Evolutionary conservation across 2,797 vertebrate species (phyloP), one percentile per base, ranked within the genome.

Genomic region (Sciaenops ocellatus): DNA sequence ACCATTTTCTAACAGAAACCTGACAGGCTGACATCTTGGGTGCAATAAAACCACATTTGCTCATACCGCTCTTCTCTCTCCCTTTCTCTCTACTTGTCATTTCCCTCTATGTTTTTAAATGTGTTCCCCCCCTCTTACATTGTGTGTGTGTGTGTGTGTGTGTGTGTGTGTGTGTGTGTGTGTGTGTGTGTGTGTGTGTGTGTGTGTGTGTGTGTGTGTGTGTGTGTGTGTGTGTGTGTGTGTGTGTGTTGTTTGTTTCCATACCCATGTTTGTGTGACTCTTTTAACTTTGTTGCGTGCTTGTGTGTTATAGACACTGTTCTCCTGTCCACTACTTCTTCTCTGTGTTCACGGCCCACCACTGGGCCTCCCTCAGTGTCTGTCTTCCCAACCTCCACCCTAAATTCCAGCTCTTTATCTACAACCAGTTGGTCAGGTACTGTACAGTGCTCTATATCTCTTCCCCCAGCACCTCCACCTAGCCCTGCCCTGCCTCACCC

Each of bases 361-460:
- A 99, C 96, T 99, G 98, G 98, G 98, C 98, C 88, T 98, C 97
- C 96, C 97, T 99, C 95, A 98, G 96, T 98, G 96, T 99, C 95
- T 99, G 97, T 98, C 98, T 99, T 94, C 97, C 97, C 96, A 98
- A 98, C 91, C 98, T 99, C 89, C 97, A 98, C 92, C 98, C 98
- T 97, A 99, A 99, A 98, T 97, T 99, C 97, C 98, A 98, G 98
- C 97, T 98, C 93, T 98, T 98, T 99, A 98, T 99, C 98, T 98
- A 96, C 98, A 98, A 97, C 95, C 98, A 99, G 95, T 98, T 99
- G 97, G 97, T 97, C 98, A 99, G 98, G 98, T 99, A 99, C 95
- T 94, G 95, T 96, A 99, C 89, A 93, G 92, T 92, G 96, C 95
- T 94, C 92, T 92, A 84, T 94, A 80, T 67, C 79, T 80, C 74